A percentile compares a stretch with the other conserved stretches of the same genome.
Evolutionary conservation across 2,113 vertebrate species (phyloP).

Genomic region (Anser brachyrhynchus): DNA sequence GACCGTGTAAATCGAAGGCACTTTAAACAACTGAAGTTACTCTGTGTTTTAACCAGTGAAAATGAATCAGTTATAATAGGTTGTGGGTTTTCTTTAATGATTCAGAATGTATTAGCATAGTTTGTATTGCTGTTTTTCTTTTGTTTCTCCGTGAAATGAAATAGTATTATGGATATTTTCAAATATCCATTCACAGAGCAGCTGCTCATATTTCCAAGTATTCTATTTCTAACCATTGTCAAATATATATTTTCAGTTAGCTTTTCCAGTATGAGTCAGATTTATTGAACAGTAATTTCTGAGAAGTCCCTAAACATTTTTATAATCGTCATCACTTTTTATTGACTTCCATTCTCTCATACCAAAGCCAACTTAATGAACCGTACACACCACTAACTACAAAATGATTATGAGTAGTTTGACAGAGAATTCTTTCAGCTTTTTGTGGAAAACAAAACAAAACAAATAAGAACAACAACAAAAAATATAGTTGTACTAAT

Average conservation of each 20-base stretch:
- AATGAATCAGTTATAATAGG: background rate
- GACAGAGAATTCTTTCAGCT: background rate
- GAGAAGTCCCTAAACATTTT: background rate
- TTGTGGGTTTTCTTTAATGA: background rate
- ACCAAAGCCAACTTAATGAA: background rate
- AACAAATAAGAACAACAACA: too few relatives aligned
- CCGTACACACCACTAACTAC: background rate
- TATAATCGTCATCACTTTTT: background rate
- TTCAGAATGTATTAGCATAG: background rate
- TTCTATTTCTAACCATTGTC: background rate
- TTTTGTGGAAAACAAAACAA: background rate
- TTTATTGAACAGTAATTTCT: background rate
- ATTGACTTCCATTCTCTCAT: background rate
- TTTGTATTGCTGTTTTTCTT: background rate
- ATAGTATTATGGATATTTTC: background rate
- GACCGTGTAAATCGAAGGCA: background rate
- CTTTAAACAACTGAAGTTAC: background rate
- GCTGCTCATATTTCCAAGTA: background rate
- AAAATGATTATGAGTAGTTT: background rate
- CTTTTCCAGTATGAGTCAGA: background rate
- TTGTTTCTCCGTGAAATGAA: background rate
- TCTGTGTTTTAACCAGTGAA: background rate
- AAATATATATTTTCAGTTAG: background rate
- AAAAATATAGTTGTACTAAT: too few relatives aligned
- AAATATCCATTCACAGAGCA: background rate